Evolutionary conservation across 2,113 vertebrate genomes (phyloP).

Genomic region (Abramis brama): DNA sequence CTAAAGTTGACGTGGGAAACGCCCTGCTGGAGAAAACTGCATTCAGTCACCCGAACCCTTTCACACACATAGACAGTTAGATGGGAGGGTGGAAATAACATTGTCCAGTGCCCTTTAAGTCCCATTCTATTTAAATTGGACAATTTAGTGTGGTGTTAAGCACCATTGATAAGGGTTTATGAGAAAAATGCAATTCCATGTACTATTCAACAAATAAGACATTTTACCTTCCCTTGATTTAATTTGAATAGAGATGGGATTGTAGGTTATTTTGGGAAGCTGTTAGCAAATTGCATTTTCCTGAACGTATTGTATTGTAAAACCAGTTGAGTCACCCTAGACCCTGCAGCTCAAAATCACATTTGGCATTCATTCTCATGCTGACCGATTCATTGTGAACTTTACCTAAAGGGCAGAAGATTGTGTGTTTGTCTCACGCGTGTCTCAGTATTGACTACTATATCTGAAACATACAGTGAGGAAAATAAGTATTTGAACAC

Average conservation of each 20-base stretch:
- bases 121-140: conserved; percentile 65
- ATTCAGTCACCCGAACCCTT: not conserved
- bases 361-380: not conserved
- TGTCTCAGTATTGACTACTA: not conserved
- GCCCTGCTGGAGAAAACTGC: not conserved
- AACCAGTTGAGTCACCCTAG: not conserved
- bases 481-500: too few species aligned
- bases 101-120: not conserved
- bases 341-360: conserved; percentile 4
- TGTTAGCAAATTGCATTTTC: conserved; percentile 19
- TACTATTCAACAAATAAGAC: conserved; percentile 21
- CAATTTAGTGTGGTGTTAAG: conserved; percentile 32
- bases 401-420: not conserved
- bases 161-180: conserved; percentile 18
- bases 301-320: not conserved
- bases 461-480: not conserved
- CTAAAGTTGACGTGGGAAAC: not conserved
- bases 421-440: not conserved
- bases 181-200: conserved; percentile 10
- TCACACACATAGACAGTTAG: not conserved
- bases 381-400: not conserved
- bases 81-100: conserved; percentile 31
- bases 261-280: not conserved
- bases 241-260: conserved; percentile 4
- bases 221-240: conserved; percentile 21